These are phyloP conservation scores for Syngnathus rostellatus DNA, from an alignment of 2,797 vertebrate genomes.

Conservation along the genomic window DNA sequence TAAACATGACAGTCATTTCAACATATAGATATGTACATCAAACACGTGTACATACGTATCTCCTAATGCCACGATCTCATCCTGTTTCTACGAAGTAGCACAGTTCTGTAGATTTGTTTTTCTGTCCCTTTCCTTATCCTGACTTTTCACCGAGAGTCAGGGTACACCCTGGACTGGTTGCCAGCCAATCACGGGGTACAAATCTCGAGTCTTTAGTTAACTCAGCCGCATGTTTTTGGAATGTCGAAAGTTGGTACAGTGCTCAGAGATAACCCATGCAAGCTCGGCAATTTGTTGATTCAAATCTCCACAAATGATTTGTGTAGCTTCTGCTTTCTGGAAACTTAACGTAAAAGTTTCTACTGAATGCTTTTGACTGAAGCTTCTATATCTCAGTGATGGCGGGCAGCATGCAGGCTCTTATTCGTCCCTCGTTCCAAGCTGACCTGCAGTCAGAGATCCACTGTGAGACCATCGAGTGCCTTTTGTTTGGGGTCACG, in stretches of 20 bases:
- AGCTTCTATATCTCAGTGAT: constrained; percentile 74
- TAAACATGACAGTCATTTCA: not conserved
- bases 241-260: too few relatives aligned
- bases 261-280: not conserved
- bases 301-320: too few relatives aligned
- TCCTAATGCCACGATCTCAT: not conserved
- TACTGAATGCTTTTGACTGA: not conserved
- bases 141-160: not conserved
- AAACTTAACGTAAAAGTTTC: not conserved
- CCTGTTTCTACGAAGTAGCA: not conserved
- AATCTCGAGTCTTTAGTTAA: not conserved
- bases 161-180: not conserved
- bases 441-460: constrained; percentile 74
- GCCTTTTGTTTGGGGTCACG: constrained; percentile 48
- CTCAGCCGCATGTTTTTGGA: not conserved
- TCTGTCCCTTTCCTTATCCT: not conserved
- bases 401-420: constrained; percentile 76
- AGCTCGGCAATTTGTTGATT: not conserved
- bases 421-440: constrained; percentile 75
- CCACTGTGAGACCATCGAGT: constrained; percentile 73
- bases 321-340: not conserved
- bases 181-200: not conserved
- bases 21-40: not conserved
- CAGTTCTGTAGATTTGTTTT: not conserved
- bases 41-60: not conserved